Evolutionary conservation across 1,140 invertebrate species (phyloP).

Genomic region (Leptopilina clavipes): DNA sequence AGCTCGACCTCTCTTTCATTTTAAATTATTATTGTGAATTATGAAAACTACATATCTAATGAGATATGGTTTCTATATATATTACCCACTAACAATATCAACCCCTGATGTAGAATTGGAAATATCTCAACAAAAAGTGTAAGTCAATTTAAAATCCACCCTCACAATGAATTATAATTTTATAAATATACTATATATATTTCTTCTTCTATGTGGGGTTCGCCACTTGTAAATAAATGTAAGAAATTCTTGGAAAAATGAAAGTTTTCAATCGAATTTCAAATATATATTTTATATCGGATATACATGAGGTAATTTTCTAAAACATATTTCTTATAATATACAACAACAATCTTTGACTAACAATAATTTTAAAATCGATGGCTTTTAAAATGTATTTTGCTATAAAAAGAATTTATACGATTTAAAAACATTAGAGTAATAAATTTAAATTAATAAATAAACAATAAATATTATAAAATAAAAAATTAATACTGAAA

Average conservation of each 20-base stretch:
- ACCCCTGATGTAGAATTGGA: not conserved
- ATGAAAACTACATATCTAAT: not conserved
- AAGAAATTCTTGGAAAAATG: not conserved
- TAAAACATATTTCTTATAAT: no score
- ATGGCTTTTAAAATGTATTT: no score
- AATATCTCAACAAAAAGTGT: slow-evolving; percentile 1
- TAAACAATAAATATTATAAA: no score
- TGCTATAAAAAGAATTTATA: no score
- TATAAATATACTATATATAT: not conserved
- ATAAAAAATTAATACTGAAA: no score
- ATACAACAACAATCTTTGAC: not conserved
- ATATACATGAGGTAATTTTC: no score
- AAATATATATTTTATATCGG: no score
- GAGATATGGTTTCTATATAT: not conserved
- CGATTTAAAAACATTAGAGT: no score
- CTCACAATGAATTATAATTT: not conserved
- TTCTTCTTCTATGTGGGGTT: not conserved
- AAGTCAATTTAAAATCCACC: slow-evolving; percentile 12
- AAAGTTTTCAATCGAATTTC: no score
- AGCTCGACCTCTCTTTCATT: not conserved
- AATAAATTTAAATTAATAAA: no score
- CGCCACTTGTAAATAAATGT: not conserved
- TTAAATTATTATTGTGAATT: slow-evolving; percentile 6
- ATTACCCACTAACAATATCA: not conserved
- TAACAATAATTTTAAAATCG: no score